Percentiles rank a stretch among this genome's conserved stretches.
phyloP scores from a whole-genome alignment of 53 echinoderm and acorn worm species.

The Apostichopus leukothele region DNA sequence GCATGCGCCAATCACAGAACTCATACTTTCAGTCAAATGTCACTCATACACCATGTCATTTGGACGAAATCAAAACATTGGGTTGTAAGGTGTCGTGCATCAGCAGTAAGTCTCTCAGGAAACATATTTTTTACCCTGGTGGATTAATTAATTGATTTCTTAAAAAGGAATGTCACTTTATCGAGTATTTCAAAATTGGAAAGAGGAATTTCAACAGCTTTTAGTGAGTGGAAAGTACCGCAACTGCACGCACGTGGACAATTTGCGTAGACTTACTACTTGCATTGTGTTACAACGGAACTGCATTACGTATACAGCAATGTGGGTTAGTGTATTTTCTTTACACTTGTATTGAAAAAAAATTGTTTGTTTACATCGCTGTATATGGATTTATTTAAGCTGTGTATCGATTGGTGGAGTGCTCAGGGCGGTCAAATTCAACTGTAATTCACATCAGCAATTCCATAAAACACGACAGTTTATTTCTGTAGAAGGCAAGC shows the following conservation, averaged over 20 bases:
- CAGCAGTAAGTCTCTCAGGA: background rate
- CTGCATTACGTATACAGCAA: slow-evolving; percentile 15
- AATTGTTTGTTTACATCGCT: slow-evolving; percentile 43
- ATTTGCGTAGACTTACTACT: background rate
- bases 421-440: slow-evolving; percentile 34
- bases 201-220: background rate
- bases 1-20: background rate
- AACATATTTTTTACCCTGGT: background rate
- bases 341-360: slow-evolving; percentile 4
- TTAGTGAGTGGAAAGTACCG: background rate
- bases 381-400: slow-evolving; percentile 20
- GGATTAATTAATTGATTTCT: background rate
- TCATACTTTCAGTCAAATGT: slow-evolving; percentile 33
- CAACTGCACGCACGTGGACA: slow-evolving; percentile 30
- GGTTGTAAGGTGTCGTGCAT: slow-evolving; percentile 3
- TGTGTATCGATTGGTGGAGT: slow-evolving; percentile 20
- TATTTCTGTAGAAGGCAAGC: background rate
- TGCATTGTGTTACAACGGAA: background rate
- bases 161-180: background rate
- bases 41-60: slow-evolving; percentile 24
- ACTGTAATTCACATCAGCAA: slow-evolving; percentile 2
- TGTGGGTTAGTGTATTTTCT: background rate
- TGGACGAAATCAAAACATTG: slow-evolving; percentile 28
- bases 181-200: background rate
- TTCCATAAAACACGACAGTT: background rate